Base-by-base conservation (phyloP, 2,113 vertebrate genomes). In the Gadus chalcogrammus region DNA sequence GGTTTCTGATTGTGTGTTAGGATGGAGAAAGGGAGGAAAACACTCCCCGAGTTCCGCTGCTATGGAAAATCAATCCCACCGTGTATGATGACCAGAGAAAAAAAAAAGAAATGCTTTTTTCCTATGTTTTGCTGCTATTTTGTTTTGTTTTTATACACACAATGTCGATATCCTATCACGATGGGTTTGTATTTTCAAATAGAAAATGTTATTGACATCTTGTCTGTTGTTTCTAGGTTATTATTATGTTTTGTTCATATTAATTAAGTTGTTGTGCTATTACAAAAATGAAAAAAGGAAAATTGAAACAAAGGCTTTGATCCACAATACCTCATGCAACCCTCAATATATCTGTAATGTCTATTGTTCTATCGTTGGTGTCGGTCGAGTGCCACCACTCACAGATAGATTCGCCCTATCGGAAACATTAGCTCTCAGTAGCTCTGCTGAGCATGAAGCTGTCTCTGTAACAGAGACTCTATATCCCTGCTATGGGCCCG, bases 321-420 rank as follows among this genome's bases (percentile, higher is more conserved):
- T 93, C 92, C 93, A 95, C 91, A 90, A 95, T 98, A 98, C 97
- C 97, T 99, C 96, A 96, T 93, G 91, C 91, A 93, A 94, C 93
- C 93, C 92, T 93, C 90, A 76, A 93, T 90, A 93, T 93, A 35
- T 88, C 83, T 91, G 76, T 90, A 78, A 86, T 91, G 76, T 69
- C 90, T 90, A 87, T 81, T 84, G 72, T 86, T 83, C 76, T 91
- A 62, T 87, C 87, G 64, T 78, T 58, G 72, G 76, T 77, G 76
- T 76, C 89, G 90, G 90, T 88, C 91, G 88, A 85, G 81, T 91
- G 91, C 90, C 90, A 92, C 53, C 5, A 55, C 53, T 16, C 53
- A 53, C 9, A 17, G 85, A 91, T 90, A 88, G 87, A 84, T 85
- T 89, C 91, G 91, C 90, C 88, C 89, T 91, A 85, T 87, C 87